Base-by-base conservation (phyloP, 2,888 invertebrate genomes). In the Euclidia mi region DNA sequence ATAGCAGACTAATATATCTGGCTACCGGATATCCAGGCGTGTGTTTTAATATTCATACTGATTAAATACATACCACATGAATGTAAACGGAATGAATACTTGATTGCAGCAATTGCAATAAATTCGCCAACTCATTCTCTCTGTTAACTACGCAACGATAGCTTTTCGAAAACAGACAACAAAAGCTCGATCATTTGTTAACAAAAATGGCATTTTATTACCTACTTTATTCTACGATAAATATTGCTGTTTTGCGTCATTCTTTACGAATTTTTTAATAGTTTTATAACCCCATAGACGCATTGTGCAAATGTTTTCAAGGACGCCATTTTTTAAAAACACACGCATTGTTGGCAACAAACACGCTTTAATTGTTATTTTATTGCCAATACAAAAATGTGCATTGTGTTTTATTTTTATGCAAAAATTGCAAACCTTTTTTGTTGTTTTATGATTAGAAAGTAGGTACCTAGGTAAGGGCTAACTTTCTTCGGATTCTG, bases 361-460 rank as follows among this genome's bases (percentile, higher is more conserved):
- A 53, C 37, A 20, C 66, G 61, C 63, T 70, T 75, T 81, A 79
- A 78, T 69, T 69, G 68, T 47, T 44, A 48, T 70, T 74, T 77
- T 76, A 71, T 62, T 78, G 65, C 62, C 60, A 64, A 63, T 60
- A 62, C 46, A 60, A 44, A 65, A 63, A 45, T 37, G 45, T 35
- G 56, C 53, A 58, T 78, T 79, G 63, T 79, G 56, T 56, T 25
- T 29, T 9, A 31, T 57, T 53, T 65, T 81, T 84, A 84, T 76
- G 77, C 78, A 78, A 84, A 87, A 57, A 84, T 81, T 84, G 74
- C 82, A 83, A 71, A 78, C 56, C 71, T 79, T 81, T 81, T 71
- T 71, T 49, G 38, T 7, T 51, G 72, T 81, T 85, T 84, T 82
- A 76, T 62, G 65, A 78, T 82, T 85, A 83, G 88, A 91, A 90